Conservation (phyloP, 2,797 vertebrate species). For the Scarus forsteni region DNA sequence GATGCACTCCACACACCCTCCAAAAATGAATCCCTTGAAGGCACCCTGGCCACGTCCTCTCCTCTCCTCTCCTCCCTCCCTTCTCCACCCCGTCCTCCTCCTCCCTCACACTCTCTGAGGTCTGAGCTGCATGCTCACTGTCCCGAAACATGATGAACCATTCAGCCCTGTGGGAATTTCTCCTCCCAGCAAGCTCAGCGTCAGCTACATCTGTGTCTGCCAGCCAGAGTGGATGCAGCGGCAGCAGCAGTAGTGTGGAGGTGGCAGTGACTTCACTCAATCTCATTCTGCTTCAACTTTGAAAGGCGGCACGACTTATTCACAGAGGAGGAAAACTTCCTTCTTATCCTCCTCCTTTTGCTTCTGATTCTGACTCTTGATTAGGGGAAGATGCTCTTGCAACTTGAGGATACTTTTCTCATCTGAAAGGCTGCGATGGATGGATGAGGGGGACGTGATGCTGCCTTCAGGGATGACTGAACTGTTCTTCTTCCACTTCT, state of each 20-base stretch:
- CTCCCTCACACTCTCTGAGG: constrained; percentile 78
- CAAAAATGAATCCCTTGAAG: constrained; percentile 47
- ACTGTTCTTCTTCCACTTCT: constrained; percentile 36
- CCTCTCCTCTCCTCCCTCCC: neutral
- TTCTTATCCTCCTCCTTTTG: constrained; percentile 23
- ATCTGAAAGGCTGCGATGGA: constrained; percentile 21
- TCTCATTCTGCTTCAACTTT: constrained; percentile 69
- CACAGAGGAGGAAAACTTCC: constrained; percentile 61
- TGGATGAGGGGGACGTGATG: constrained; percentile 38
- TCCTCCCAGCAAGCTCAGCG: constrained; percentile 78
- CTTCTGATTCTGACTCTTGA: constrained; percentile 25
- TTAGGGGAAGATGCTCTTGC: constrained; percentile 43
- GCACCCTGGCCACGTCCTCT: constrained; percentile 26
- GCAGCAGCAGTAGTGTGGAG: constrained; percentile 48
- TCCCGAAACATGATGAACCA: constrained; percentile 90
- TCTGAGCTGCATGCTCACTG: constrained; percentile 85
- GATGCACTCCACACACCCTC: constrained; percentile 8
- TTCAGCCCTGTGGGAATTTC: constrained; percentile 87
- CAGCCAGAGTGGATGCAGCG: constrained; percentile 64
- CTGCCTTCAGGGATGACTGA: constrained; percentile 41
- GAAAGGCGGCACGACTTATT: constrained; percentile 42
- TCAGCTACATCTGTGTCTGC: constrained; percentile 87
- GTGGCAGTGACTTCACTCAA: constrained; percentile 49
- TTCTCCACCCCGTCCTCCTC: constrained; percentile 1
- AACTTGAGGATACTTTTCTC: constrained; percentile 71